These are phyloP conservation scores for Tiphia femorata DNA, from an alignment of 2,888 invertebrate genomes.

Conservation along the genomic window DNA sequence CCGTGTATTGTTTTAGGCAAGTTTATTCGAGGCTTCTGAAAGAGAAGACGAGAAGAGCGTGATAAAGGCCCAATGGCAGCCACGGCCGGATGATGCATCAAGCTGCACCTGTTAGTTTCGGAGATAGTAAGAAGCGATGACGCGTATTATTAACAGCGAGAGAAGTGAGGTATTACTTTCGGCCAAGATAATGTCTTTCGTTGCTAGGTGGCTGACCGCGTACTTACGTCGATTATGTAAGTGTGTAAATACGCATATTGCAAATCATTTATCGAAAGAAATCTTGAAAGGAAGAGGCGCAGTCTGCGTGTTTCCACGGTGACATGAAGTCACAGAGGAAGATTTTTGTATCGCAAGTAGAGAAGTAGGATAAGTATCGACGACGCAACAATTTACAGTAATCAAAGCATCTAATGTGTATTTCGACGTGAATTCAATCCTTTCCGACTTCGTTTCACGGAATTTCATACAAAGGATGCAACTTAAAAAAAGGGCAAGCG, in stretches of 20 bases:
- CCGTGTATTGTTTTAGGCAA: conserved; percentile 50
- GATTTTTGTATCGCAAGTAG: conserved; percentile 11
- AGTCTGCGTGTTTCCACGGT: neutral
- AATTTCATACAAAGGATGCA: too few species aligned
- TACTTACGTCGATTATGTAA: conserved; percentile 19
- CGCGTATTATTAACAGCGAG: conserved; percentile 11
- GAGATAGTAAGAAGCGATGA: conserved; percentile 7
- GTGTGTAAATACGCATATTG: conserved; percentile 20
- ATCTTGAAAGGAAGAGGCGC: too few species aligned
- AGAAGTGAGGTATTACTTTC: conserved; percentile 19
- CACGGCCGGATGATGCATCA: conserved; percentile 60
- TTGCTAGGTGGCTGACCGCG: conserved; percentile 16
- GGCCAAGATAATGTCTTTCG: conserved; percentile 16
- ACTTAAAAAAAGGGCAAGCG: too few species aligned
- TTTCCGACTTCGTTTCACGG: too few species aligned
- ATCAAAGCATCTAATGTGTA: too few species aligned
- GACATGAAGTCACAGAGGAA: neutral
- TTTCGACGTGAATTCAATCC: too few species aligned
- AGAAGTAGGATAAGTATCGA: conserved; percentile 3
- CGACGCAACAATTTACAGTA: conserved; percentile 9
- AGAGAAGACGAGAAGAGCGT: conserved; percentile 57
- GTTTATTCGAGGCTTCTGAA: conserved; percentile 60
- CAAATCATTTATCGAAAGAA: conserved; percentile 9
- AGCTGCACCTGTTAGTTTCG: conserved; percentile 58
- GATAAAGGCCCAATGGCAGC: conserved; percentile 57